These are phyloP conservation scores for Tachycineta bicolor DNA, from an alignment of 2,113 vertebrate species.

Conservation along the genomic window DNA sequence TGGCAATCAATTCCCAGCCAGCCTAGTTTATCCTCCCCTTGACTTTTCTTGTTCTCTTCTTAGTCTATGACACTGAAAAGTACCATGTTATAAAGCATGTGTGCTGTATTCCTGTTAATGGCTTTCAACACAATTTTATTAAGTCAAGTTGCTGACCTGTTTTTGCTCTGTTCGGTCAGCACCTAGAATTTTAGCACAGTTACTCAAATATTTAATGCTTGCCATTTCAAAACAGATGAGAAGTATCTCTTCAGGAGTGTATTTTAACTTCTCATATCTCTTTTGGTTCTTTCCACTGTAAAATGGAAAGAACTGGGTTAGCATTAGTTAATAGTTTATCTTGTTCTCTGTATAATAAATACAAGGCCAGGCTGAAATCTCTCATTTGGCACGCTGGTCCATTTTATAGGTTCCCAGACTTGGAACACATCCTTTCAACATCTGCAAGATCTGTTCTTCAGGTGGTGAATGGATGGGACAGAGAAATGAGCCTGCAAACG, in stretches of 20 bases:
- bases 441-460: rapidly evolving
- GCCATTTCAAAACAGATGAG: not conserved
- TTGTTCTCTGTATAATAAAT: not conserved
- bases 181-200: not conserved
- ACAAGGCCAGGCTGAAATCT: not conserved
- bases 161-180: not conserved
- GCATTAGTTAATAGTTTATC: not conserved
- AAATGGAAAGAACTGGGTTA: slow-evolving; percentile 21
- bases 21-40: not conserved
- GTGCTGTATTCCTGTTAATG: not conserved
- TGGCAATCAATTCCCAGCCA: slow-evolving; percentile 13
- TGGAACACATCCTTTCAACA: not conserved
- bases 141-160: not conserved
- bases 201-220: not conserved
- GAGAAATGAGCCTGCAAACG: not conserved
- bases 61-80: not conserved
- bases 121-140: not conserved
- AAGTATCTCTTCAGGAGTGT: not conserved
- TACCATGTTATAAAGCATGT: not conserved
- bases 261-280: not conserved
- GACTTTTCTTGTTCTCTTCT: slow-evolving; percentile 1
- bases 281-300: not conserved
- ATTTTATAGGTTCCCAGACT: not conserved
- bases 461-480: not conserved
- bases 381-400: not conserved